Base-by-base conservation (phyloP, 2,797 vertebrate species). In the Microctenopoma stevenorrisi region DNA sequence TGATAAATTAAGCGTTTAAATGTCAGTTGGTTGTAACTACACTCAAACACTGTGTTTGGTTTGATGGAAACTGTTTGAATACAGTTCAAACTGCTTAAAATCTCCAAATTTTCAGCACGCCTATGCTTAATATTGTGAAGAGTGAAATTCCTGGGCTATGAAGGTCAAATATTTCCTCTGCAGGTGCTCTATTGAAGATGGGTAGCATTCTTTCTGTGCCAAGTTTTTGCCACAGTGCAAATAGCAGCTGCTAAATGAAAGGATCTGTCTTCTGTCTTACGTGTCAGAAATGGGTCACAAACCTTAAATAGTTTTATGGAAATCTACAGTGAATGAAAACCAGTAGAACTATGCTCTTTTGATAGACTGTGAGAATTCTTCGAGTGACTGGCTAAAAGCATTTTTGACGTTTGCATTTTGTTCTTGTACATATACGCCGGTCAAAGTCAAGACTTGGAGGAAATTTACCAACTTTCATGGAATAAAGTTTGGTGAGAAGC, bases 161-260 rank as follows among this genome's bases (percentile, higher is more conserved):
- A 78, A 86, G 85, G 84, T 82, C 87, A 85, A 72, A 77, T 91
- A 79, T 82, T 88, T 90, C 64, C 76, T 74, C 77, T 85, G 84
- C 87, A 91, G 91, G 87, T 91, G 84, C 64, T 70, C 72, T 69
- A 73, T 73, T 88, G 78, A 84, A 82, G 84, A 84, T 88, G 76
- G 56, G 76, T 22, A 67, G 66, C 76, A 87, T 88, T 91, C 78
- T 49, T 79, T 42, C 51, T 68, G 74, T 57, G 80, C 79, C 75
- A 88, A 79, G 72, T 66, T 80, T 87, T 82, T 86, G 44, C 68
- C 62, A 37, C 61, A 42, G 82, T 48, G 62, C 64, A 84, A 82
- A 74, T 85, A 86, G 82, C 68, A 74, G 64, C 74, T 79, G 85
- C 63, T 82, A 81, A 90, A 74, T 73, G 84, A 93, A 76, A 81